Percentiles rank a stretch among this genome's conserved stretches.
Conservation (phyloP, 2,888 invertebrate genomes). For the Nycteola revayana region DNA sequence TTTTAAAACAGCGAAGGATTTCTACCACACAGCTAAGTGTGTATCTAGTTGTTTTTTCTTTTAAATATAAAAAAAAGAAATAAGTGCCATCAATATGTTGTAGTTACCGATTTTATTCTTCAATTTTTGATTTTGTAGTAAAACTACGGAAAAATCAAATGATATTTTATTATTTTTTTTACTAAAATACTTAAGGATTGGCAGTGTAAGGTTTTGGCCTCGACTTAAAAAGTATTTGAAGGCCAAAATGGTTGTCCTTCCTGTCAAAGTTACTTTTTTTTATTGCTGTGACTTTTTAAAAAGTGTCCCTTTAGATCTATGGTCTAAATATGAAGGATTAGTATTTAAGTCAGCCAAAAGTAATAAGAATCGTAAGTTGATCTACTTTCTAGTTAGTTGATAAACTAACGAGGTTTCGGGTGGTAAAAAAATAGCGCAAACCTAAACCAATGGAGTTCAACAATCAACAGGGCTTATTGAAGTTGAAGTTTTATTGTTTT, state of each 20-base stretch:
- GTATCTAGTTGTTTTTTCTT: conserved; percentile 36
- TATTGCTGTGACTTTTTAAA: conserved; percentile 1
- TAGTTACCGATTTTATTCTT: conserved; percentile 44
- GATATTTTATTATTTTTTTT: conserved; percentile 12
- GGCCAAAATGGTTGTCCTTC: neutral
- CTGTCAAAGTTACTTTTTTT: neutral
- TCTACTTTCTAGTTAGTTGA: no score
- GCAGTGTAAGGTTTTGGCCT: conserved; percentile 1
- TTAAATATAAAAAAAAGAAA: conserved; percentile 8
- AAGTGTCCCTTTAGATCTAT: neutral
- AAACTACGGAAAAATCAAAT: conserved; percentile 19
- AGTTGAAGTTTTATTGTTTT: no score
- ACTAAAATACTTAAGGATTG: conserved; percentile 29
- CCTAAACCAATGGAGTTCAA: no score
- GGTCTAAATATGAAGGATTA: neutral
- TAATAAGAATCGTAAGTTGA: no score
- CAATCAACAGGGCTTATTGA: no score
- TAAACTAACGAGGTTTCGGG: no score
- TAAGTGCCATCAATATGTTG: conserved; percentile 45
- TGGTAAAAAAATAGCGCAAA: no score
- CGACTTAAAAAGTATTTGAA: conserved; percentile 2
- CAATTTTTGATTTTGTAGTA: conserved; percentile 21
- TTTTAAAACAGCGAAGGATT: conserved; percentile 25
- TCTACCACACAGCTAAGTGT: conserved; percentile 30
- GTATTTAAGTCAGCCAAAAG: no score